Conservation (phyloP, 2,113 vertebrate genomes). For the Hippotragus niger region DNA sequence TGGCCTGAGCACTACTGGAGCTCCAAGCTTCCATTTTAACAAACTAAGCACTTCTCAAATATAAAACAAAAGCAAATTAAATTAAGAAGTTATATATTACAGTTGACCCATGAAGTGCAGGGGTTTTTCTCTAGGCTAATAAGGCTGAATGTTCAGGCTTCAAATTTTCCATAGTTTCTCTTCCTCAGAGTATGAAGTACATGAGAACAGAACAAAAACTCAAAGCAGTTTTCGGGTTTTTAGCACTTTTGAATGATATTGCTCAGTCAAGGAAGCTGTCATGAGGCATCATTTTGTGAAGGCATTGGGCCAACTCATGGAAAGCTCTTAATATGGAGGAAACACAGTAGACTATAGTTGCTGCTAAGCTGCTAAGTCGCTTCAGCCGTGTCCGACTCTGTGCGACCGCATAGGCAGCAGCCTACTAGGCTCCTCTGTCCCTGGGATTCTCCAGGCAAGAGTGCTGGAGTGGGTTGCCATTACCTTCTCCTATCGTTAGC, state of each 20-base stretch:
- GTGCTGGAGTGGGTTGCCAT: too few relatives aligned
- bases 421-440: too few relatives aligned
- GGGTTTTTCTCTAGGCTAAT: neutral
- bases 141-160: neutral
- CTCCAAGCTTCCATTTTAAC: neutral
- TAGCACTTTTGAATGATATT: neutral
- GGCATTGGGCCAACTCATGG: neutral
- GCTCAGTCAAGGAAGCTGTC: neutral
- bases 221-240: neutral
- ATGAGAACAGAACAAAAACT: neutral
- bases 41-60: neutral
- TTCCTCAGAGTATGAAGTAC: neutral
- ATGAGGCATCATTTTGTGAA: neutral
- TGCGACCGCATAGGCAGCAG: too few relatives aligned
- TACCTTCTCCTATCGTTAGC: neutral
- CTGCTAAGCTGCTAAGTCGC: too few relatives aligned
- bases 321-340: neutral
- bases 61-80: neutral
- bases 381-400: too few relatives aligned
- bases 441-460: too few relatives aligned
- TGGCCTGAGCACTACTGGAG: neutral
- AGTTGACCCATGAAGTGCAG: neutral
- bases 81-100: neutral
- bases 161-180: neutral
- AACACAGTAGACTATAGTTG: neutral